Percentiles rank a stretch among this genome's conserved stretches.
Conservation (phyloP, 1,140 invertebrate species). For the Diorhabda carinulata region DNA sequence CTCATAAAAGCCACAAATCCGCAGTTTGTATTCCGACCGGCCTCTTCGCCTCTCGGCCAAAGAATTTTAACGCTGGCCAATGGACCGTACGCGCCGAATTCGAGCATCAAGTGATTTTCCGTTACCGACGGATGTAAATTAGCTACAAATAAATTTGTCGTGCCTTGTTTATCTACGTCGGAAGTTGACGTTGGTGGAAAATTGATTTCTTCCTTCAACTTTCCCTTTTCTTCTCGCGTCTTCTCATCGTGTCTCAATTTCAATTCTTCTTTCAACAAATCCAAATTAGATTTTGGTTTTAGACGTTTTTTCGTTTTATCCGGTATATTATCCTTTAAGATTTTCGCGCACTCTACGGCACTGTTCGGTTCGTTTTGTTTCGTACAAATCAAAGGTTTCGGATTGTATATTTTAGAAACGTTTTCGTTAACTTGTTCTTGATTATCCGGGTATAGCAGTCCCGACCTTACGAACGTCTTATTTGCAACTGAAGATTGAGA, state of each 20-base stretch:
- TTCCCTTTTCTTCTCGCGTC: slow-evolving; percentile 21
- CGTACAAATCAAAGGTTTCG: slow-evolving; percentile 33
- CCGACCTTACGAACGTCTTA: slow-evolving; percentile 44
- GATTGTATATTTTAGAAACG: slow-evolving; percentile 38
- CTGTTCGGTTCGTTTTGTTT: slow-evolving; percentile 49
- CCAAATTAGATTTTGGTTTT: slow-evolving; percentile 43
- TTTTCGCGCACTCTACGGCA: slow-evolving; percentile 44
- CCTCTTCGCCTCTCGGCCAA: slow-evolving; percentile 65
- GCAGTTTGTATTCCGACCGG: slow-evolving; percentile 57
- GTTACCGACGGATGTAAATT: slow-evolving; percentile 83
- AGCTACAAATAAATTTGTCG: slow-evolving; percentile 85
- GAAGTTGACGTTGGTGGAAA: slow-evolving; percentile 14
- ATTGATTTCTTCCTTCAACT: slow-evolving; percentile 20
- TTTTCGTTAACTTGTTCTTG: slow-evolving; percentile 21
- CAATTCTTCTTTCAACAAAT: slow-evolving; percentile 46
- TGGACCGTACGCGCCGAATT: slow-evolving; percentile 85
- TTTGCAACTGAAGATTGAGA: slow-evolving; percentile 20
- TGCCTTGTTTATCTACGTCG: slow-evolving; percentile 74
- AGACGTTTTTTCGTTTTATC: slow-evolving; percentile 48
- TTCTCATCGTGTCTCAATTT: slow-evolving; percentile 35
- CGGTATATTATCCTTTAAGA: slow-evolving; percentile 39
- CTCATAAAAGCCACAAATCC: slow-evolving; percentile 93
- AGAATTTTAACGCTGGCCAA: slow-evolving; percentile 91
- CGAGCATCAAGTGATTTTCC: slow-evolving; percentile 79
- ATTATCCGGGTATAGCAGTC: slow-evolving; percentile 34